These are phyloP conservation scores for Stenichneumon culpator DNA, from an alignment of 2,888 invertebrate species.

Conservation along the genomic window DNA sequence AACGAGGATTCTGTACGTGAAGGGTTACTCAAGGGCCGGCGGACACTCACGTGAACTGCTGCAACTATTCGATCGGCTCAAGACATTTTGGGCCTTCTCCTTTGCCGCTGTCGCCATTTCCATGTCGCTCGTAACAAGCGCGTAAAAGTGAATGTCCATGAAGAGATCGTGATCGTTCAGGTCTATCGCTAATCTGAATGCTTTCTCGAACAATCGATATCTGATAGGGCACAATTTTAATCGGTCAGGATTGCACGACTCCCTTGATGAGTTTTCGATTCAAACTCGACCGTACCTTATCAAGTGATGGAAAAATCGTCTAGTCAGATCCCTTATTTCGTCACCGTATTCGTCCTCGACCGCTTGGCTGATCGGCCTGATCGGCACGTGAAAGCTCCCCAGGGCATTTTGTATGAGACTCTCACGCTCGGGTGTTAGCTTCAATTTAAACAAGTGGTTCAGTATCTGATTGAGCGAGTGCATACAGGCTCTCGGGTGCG, in stretches of 20 bases:
- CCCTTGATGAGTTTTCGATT: not conserved
- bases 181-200: slow-evolving; percentile 94
- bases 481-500: slow-evolving; percentile 91
- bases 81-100: slow-evolving; percentile 88
- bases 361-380: slow-evolving; percentile 89
- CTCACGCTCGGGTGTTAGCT: slow-evolving; percentile 88
- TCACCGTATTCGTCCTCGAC: slow-evolving; percentile 91
- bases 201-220: slow-evolving; percentile 91
- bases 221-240: slow-evolving; percentile 82
- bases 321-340: slow-evolving; percentile 92
- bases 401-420: slow-evolving; percentile 90
- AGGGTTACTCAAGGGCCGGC: not conserved
- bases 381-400: slow-evolving; percentile 92
- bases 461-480: slow-evolving; percentile 91
- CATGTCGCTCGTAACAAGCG: slow-evolving; percentile 87
- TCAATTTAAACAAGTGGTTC: slow-evolving; percentile 88
- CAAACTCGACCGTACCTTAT: slow-evolving; percentile 87
- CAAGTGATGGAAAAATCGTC: slow-evolving; percentile 95
- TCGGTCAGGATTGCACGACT: not conserved
- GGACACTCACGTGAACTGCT: slow-evolving; percentile 82
- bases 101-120: slow-evolving; percentile 90
- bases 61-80: slow-evolving; percentile 84
- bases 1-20: too few relatives aligned
- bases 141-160: slow-evolving; percentile 92
- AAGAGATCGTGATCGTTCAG: slow-evolving; percentile 95